Evolutionary conservation across 2,888 invertebrate genomes (phyloP), one percentile per base, ranked within the genome.

Genomic region (Galerucella calmariensis): DNA sequence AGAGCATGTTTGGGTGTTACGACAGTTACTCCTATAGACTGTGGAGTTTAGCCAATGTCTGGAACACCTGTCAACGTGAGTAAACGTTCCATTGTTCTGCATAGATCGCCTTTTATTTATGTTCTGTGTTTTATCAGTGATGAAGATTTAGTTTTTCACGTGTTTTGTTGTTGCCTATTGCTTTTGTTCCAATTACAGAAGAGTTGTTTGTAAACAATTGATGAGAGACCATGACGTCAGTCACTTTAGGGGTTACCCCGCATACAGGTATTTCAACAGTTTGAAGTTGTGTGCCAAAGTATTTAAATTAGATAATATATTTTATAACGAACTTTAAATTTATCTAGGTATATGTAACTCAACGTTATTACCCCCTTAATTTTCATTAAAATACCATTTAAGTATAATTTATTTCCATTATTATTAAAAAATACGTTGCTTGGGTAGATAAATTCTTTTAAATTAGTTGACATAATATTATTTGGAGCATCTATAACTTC

Each of bases 21-120:
- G 92, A 92, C 89, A 92, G 92, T 90, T 93, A 92, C 89, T 92
- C 92, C 88, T 92, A 92, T 89, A 91, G 92, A 88, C 91, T 93
- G 88, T 92, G 92, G 92, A 92, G 92, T 90, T 90, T 93, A 88
- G 92, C 92, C 89, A 92, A 92, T 89, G 92, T 92, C 85, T 92
- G 92, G 92, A 92, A 91, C 89, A 91, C 91, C 90, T 92, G 91
- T 88, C 92, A 92, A 90, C 91, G 92, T 92, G 90, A 92, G 92
- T 92, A 90, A 87, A 74, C 75, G 75, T 72, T 78, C 71, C 72
- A 72, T 73, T 76, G 69, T 75, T 46, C 53, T 58, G 66, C 71
- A 61, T 58, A 67, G 75, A 69, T 75, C 74, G 69, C 69, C 75
- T 74, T 74, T 71, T 74, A 66, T 65, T 72, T 73, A 69, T 75